phyloP scores from a whole-genome alignment of 2,797 vertebrate species.

The Micropoecilia bifurca region DNA sequence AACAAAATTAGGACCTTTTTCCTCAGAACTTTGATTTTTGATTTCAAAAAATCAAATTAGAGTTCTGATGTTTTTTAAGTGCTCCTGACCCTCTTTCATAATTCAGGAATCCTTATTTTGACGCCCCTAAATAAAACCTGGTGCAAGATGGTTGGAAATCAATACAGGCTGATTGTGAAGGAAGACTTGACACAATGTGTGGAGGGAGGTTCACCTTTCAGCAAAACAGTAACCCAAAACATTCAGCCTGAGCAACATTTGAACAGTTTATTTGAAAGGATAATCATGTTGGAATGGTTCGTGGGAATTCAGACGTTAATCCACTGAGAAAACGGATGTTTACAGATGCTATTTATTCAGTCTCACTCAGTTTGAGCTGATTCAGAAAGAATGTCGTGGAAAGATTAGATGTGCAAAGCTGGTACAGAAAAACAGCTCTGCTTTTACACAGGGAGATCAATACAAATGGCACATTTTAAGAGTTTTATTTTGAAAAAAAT shows the following conservation, averaged over 20 bases:
- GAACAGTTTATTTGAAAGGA: not conserved
- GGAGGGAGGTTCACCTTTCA: not conserved
- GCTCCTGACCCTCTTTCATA: too few relatives aligned
- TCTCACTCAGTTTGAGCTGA: not conserved
- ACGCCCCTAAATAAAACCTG: not conserved
- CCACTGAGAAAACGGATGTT: not conserved
- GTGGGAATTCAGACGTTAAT: not conserved
- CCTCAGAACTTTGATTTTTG: too few relatives aligned
- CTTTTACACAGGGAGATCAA: not conserved
- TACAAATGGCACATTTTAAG: not conserved
- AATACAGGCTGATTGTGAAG: not conserved
- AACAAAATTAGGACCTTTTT: too few relatives aligned
- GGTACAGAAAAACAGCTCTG: not conserved
- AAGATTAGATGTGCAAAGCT: not conserved
- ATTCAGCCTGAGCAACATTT: slow-evolving; percentile 20
- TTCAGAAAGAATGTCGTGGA: not conserved
- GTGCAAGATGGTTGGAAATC: not conserved
- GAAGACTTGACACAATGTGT: not conserved
- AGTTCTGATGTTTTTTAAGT: too few relatives aligned
- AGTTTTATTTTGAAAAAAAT: not conserved
- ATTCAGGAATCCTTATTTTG: not conserved
- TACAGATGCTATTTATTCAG: not conserved
- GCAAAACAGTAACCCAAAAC: not conserved
- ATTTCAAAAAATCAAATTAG: too few relatives aligned
- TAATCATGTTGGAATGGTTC: not conserved